These are phyloP conservation scores for Drosophila mercatorum DNA, from an alignment of 2,888 invertebrate species.

Conservation along the genomic window DNA sequence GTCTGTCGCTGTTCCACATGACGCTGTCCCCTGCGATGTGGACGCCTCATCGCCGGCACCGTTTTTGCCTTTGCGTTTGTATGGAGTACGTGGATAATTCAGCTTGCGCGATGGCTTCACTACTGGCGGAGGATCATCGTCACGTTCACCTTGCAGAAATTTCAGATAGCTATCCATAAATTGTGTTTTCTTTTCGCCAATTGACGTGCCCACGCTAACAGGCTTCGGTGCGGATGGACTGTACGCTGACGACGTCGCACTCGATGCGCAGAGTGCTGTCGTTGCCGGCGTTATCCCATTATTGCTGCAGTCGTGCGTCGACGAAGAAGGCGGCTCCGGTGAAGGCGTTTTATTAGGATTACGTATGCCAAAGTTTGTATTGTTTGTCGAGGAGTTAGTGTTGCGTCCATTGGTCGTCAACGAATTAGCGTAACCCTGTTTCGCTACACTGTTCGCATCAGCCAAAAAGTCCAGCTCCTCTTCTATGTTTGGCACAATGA, in stretches of 20 bases:
- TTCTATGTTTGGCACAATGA: constrained; percentile 94
- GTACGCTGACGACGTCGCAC: constrained; percentile 39
- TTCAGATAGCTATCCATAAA: constrained; percentile 95
- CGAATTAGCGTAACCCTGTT: constrained; percentile 81
- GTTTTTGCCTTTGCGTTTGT: constrained; percentile 66
- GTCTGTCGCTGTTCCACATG: constrained; percentile 41
- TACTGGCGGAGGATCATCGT: constrained; percentile 91
- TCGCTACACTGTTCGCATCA: constrained; percentile 72
- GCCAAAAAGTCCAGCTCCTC: constrained; percentile 93
- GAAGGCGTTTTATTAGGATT: constrained; percentile 85
- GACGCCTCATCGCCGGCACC: constrained; percentile 65
- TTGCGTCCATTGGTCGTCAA: constrained; percentile 64
- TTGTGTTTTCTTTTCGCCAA: constrained; percentile 86
- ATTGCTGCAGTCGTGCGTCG: constrained; percentile 55
- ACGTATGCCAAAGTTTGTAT: constrained; percentile 82
- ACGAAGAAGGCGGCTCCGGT: constrained; percentile 85
- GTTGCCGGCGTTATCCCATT: constrained; percentile 49
- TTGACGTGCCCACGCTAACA: constrained; percentile 79
- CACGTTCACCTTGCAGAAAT: constrained; percentile 90
- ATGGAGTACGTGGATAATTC: constrained; percentile 80
- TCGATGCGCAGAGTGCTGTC: constrained; percentile 30
- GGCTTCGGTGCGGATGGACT: constrained; percentile 77
- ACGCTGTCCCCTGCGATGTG: constrained; percentile 51
- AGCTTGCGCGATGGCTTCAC: constrained; percentile 82
- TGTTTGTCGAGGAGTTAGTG: constrained; percentile 76